Percentiles rank a stretch among this genome's conserved stretches.
Conservation (phyloP, 2,888 invertebrate species). For the Coremacera marginata region DNA sequence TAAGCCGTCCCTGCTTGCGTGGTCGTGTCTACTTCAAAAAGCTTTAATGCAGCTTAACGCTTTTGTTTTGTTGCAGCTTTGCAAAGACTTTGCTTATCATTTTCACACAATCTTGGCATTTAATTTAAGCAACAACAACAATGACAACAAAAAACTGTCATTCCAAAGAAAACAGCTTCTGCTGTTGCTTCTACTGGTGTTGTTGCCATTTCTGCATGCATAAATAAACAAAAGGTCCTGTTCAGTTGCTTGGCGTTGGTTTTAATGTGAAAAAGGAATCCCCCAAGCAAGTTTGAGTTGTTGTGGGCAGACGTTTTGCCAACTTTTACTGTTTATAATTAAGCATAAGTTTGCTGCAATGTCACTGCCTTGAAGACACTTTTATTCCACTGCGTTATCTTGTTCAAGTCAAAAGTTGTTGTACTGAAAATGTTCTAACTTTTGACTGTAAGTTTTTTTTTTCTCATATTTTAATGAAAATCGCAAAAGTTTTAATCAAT, state of each 20-base stretch:
- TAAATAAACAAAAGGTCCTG: conserved; percentile 19
- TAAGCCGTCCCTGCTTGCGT: not conserved
- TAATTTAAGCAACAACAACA: not conserved
- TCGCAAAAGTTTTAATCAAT: conserved; percentile 24
- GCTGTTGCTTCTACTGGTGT: not conserved
- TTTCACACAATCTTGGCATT: conserved; percentile 38
- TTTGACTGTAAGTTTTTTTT: not conserved
- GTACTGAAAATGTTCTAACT: not conserved
- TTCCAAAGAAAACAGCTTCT: not conserved
- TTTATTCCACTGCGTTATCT: not conserved
- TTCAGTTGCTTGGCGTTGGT: not conserved
- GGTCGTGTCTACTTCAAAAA: conserved; percentile 20
- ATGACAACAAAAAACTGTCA: not conserved
- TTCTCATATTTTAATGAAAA: not conserved
- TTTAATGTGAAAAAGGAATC: not conserved
- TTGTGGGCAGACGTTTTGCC: not conserved
- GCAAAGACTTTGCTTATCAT: conserved; percentile 31
- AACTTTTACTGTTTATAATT: conserved; percentile 3
- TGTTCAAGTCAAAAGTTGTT: not conserved
- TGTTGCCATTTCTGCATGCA: conserved; percentile 2
- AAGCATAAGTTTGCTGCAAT: not conserved
- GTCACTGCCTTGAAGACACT: not conserved
- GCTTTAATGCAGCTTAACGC: conserved; percentile 16
- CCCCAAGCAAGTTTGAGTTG: not conserved
- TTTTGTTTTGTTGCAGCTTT: conserved; percentile 18